Conservation (phyloP, 2,797 vertebrate genomes). For the Philypnodon macrostomus region DNA sequence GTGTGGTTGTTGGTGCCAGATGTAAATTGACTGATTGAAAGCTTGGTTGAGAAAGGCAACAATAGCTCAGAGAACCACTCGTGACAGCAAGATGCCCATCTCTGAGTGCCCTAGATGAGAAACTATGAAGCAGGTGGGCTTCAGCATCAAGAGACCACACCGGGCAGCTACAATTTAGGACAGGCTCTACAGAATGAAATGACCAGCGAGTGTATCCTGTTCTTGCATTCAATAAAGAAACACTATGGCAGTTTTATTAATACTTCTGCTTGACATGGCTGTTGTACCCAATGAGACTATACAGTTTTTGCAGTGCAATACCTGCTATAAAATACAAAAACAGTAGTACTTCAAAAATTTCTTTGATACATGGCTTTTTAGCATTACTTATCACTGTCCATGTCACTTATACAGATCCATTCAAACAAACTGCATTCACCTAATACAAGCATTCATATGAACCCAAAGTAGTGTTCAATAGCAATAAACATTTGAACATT, state of each 20-base stretch:
- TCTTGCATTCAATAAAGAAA: background rate
- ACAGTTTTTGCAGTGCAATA: slow-evolving; percentile 6
- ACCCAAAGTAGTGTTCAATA: slow-evolving; percentile 19
- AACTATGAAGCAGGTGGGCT: too few species aligned
- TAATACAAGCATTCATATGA: slow-evolving; percentile 18
- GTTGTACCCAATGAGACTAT: slow-evolving; percentile 13
- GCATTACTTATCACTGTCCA: slow-evolving; percentile 18
- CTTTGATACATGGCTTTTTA: slow-evolving; percentile 14
- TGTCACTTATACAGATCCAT: slow-evolving; percentile 19
- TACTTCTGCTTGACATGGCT: slow-evolving; percentile 16
- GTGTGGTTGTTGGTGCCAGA: too few species aligned
- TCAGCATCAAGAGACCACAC: too few species aligned
- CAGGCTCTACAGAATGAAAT: too few species aligned
- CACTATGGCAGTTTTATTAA: slow-evolving; percentile 1
- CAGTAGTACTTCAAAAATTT: slow-evolving; percentile 13
- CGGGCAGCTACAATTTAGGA: too few species aligned
- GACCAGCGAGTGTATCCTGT: too few species aligned
- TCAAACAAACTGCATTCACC: slow-evolving; percentile 3
- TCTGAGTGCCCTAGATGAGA: too few species aligned
- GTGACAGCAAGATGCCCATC: too few species aligned
- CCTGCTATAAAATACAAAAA: slow-evolving; percentile 2
- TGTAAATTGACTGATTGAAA: too few species aligned
- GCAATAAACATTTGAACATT: slow-evolving; percentile 37
- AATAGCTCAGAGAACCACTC: too few species aligned
- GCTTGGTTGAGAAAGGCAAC: too few species aligned